A percentile compares a stretch with the other conserved stretches of the same genome.
Conservation (phyloP, 2,113 vertebrate genomes). For the Raja brachyura region DNA sequence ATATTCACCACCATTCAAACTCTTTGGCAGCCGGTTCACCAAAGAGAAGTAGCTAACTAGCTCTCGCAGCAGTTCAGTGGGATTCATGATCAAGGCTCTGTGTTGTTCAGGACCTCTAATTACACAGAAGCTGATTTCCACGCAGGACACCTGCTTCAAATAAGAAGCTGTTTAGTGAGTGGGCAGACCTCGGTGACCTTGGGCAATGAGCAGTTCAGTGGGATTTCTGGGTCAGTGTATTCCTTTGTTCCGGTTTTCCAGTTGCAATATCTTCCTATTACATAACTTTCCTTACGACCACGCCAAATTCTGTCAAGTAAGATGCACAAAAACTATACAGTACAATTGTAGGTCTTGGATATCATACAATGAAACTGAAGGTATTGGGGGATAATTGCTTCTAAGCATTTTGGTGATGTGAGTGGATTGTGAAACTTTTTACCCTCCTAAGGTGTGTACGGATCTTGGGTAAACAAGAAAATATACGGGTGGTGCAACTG, state of each 20-base stretch:
- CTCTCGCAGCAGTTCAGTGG: no score
- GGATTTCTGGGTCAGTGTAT: no score
- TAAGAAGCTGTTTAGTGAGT: no score
- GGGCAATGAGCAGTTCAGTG: no score
- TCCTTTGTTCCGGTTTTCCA: background rate
- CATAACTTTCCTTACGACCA: background rate
- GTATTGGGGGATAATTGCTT: background rate
- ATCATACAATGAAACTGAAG: background rate
- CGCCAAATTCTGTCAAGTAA: background rate
- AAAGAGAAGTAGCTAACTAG: no score
- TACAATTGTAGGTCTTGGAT: background rate
- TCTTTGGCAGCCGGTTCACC: no score
- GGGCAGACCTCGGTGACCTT: no score
- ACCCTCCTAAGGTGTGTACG: conserved; percentile 74
- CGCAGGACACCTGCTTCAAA: no score
- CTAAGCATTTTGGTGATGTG: background rate
- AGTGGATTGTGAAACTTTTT: background rate
- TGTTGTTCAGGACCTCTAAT: no score
- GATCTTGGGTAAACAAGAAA: conserved; percentile 94
- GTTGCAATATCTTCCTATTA: background rate
- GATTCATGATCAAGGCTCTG: no score
- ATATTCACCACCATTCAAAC: no score
- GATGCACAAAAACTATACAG: background rate
- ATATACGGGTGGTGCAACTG: conserved; percentile 84
- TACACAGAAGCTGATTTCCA: no score